Conservation (phyloP, 2,888 invertebrate species). For the Caenorhabditis sp. region DNA sequence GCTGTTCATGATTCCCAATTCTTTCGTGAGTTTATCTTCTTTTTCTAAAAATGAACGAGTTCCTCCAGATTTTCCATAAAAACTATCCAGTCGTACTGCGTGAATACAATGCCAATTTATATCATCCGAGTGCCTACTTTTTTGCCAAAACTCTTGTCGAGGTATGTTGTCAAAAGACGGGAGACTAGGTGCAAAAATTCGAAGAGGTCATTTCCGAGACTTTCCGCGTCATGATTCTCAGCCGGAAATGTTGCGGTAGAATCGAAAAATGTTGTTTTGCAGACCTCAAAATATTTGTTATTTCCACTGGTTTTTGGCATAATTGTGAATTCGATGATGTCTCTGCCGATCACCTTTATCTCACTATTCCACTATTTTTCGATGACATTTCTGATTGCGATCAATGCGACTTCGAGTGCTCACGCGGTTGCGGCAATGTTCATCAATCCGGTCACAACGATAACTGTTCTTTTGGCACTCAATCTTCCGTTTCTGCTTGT, state of each 20-base stretch:
- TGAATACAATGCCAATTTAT: conserved; percentile 90
- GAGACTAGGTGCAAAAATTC: too few species aligned
- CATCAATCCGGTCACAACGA: conserved; percentile 31
- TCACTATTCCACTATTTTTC: conserved; percentile 11
- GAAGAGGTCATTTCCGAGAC: too few species aligned
- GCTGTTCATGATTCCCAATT: conserved; percentile 88
- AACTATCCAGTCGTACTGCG: conserved; percentile 87
- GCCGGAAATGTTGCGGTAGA: too few species aligned
- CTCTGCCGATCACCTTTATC: conserved; percentile 69
- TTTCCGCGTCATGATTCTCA: too few species aligned
- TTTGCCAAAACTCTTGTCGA: conserved; percentile 83
- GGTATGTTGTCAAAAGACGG: too few species aligned
- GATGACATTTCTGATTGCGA: conserved; percentile 28
- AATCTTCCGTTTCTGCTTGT: conserved; percentile 73
- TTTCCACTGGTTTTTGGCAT: conserved; percentile 84
- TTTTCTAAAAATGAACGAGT: neutral
- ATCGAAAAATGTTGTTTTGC: too few species aligned
- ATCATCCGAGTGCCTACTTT: conserved; percentile 87
- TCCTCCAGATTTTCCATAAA: conserved; percentile 82
- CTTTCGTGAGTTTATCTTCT: conserved; percentile 79
- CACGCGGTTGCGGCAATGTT: conserved; percentile 40
- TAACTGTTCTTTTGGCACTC: conserved; percentile 34
- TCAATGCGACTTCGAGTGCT: neutral
- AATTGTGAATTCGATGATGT: conserved; percentile 87
- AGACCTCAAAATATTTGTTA: conserved; percentile 82